phyloP scores from a whole-genome alignment of 2,113 vertebrate genomes.

The Xenopus laevis region DNA sequence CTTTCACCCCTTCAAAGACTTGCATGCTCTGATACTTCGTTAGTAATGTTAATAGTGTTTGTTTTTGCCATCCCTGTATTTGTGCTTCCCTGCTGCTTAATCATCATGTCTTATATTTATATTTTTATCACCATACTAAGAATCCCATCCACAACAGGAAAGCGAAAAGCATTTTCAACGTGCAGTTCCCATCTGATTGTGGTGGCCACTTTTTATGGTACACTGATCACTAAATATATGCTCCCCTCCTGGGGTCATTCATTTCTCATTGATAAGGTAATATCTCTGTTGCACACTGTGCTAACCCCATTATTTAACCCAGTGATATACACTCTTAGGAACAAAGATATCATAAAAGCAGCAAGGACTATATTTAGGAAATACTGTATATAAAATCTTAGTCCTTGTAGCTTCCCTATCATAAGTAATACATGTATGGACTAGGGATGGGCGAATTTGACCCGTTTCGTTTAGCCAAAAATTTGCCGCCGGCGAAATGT shows the following conservation, averaged over 20 bases:
- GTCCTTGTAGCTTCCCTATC: no score
- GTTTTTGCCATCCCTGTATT: constrained; percentile 9
- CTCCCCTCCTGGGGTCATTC: constrained; percentile 21
- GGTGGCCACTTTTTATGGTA: constrained; percentile 53
- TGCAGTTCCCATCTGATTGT: constrained; percentile 54
- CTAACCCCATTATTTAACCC: constrained; percentile 31
- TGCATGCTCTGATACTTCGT: constrained; percentile 23
- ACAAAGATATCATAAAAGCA: neutral
- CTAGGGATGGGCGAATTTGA: no score
- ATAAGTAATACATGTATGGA: no score
- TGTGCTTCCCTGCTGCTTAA: constrained; percentile 18
- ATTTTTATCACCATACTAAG: constrained; percentile 37
- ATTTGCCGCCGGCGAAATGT: no score
- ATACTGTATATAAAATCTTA: no score
- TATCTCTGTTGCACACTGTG: constrained; percentile 25
- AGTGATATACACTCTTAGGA: constrained; percentile 21
- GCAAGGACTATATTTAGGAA: neutral
- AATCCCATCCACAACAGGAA: constrained; percentile 32
- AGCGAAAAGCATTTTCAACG: constrained; percentile 53
- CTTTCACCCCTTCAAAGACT: constrained; percentile 12
- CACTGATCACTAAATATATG: constrained; percentile 54
- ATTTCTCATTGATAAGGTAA: constrained; percentile 10
- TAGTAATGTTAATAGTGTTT: constrained; percentile 6
- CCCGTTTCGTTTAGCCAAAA: no score
- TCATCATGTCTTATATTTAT: constrained; percentile 48